Base-by-base conservation (phyloP, 2,113 vertebrate genomes). In the Barnardius zonarius region DNA sequence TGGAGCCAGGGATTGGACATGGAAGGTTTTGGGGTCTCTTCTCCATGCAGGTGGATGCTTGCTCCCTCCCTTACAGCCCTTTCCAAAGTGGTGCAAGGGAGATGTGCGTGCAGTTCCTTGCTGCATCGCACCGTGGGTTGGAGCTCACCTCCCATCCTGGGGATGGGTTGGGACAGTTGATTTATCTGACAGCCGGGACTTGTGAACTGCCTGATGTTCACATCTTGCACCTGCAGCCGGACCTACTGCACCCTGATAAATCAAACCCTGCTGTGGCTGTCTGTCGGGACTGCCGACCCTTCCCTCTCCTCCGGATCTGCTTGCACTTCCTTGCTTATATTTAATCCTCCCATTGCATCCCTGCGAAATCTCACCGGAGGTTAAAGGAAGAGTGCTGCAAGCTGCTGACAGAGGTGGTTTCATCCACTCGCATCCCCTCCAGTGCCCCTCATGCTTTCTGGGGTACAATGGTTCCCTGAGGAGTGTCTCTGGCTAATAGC, bases 271-370 rank as follows among this genome's bases (percentile, higher is more conserved):
- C 64, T 76, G 43, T 6, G 13, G 13, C 12, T 55, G 31, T 76
- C 74, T 66, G 54, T 20, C 20, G 27, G 66, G 67, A 28, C 67
- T 2, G 1, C 30, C 2, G 14, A 54, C 73, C 59, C 83, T 83
- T 44, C 49, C 63, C 30, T 77, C 55, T 87, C 20, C 51, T 84
- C 81, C 1, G 2, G 68, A 81, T 86, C 89, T 23, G 14, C 76
- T 88, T 93, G 64, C 35, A 52, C 46, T 88, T 87, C 85, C 69
- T 88, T 89, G 55, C 92, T 90, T 93, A 39, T 74, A 78, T 86
- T 91, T 91, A 91, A 93, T 90, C 85, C 31, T 93, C 54, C 52
- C 35, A 35, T 52, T 91, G 57, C 75, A 76, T 52, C 57, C 35
- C 41, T 68, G 73, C 27, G 49, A 81, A 94, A 84, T 94, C 63